Base-by-base conservation (phyloP, 2,888 invertebrate species). In the Buathra laborator region DNA sequence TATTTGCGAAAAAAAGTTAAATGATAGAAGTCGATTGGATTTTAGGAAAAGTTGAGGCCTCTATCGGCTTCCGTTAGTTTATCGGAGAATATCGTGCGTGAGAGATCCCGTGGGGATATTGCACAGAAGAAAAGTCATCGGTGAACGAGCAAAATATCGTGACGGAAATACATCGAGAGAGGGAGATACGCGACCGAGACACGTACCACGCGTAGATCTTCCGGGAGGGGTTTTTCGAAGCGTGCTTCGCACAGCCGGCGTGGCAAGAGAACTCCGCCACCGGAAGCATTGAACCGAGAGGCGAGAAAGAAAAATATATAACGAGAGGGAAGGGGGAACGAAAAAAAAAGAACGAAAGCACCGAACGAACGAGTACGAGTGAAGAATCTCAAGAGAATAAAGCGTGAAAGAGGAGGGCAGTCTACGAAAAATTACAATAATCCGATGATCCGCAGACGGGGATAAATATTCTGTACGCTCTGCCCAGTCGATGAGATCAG, bases 351-450 rank as follows among this genome's bases (percentile, higher is more conserved):
- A 67, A 44, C 46, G 46, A 59, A 66, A 75, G 53, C 76, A 53
- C 56, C 37, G 83, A 74, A 51, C 66, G 43, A 66, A 68, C 46
- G 48, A 56, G 76, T 44, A 71, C 66, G 16, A 74, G 68, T 51
- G 51, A 70, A 70, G 62, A 48, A 64, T 66, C 53, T 43, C 77
- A 67, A 71, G 16, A 74, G 75, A 71, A 44, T 24, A 51, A 72
- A 32, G 56, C 53, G 59, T 24, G 37, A 3, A 48, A 74, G 32
- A 32, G 71, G 37, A 76, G 48, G 72, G 9, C 37, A 37, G 37
- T 37, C 68, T 43, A 44, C 62, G 71, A 76, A 62, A 66, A 78
- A 81, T 71, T 68, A 84, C 67, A 72, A 86, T 82, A 81, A 84
- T 84, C 71, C 84, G 67, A 78, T 83, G 76, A 80, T 59, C 59